Conservation (phyloP, 2,113 vertebrate species). For the Dasypus novemcinctus region DNA sequence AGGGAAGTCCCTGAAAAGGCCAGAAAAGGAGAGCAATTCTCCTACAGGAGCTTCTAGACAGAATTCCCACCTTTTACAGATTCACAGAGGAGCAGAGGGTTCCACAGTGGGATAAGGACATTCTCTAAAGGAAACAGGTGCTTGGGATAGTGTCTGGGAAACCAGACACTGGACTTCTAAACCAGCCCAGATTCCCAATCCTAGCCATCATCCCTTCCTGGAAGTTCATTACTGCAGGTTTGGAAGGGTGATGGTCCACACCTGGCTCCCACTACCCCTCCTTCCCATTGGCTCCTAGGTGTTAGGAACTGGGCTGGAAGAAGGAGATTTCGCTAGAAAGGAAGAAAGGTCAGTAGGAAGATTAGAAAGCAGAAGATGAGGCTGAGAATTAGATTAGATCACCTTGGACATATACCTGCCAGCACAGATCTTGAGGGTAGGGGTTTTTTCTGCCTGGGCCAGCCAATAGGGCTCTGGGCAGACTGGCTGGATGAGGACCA, state of each 20-base stretch:
- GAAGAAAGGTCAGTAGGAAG: background rate
- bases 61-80: background rate
- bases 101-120: background rate
- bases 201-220: background rate
- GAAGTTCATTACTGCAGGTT: background rate
- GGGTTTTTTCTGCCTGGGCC: background rate
- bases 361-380: background rate
- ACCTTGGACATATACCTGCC: background rate
- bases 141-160: background rate
- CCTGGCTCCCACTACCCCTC: background rate
- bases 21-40: background rate
- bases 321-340: background rate
- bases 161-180: background rate
- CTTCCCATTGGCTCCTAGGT: background rate
- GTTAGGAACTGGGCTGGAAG: background rate
- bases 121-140: background rate
- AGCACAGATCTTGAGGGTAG: background rate
- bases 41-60: background rate
- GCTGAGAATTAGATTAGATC: background rate
- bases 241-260: background rate
- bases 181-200: background rate
- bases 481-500: background rate
- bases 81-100: background rate
- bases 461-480: background rate
- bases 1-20: background rate